Evolutionary conservation across 2,113 vertebrate genomes (phyloP).

Genomic region (Tragelaphus imberbis): DNA sequence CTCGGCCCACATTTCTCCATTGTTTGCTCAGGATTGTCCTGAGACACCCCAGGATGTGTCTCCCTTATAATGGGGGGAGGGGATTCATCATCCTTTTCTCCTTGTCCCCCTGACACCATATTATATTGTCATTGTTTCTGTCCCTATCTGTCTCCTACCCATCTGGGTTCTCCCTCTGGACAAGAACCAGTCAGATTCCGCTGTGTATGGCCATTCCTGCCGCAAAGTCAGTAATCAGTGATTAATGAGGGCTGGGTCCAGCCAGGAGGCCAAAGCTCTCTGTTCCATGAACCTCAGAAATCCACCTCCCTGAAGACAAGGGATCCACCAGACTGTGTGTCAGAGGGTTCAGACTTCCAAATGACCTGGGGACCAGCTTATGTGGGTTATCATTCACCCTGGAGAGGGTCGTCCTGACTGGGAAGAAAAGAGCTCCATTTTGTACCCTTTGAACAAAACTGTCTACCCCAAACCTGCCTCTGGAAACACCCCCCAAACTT

Average conservation of each 20-base stretch:
- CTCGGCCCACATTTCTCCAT: not conserved
- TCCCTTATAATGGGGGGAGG: not conserved
- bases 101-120: not conserved
- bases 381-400: not conserved
- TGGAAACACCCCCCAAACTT: not conserved
- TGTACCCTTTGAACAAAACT: slow-evolving; percentile 7
- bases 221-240: not conserved
- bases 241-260: not conserved
- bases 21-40: not conserved
- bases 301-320: not conserved
- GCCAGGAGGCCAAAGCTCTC: not conserved
- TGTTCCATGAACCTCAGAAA: slow-evolving; percentile 22
- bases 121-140: not conserved
- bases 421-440: not conserved
- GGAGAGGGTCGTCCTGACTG: not conserved
- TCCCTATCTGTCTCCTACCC: not conserved
- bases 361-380: not conserved
- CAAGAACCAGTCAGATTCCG: not conserved
- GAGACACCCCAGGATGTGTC: not conserved
- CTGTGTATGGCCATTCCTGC: not conserved
- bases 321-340: not conserved
- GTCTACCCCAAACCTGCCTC: not conserved
- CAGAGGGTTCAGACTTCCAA: not conserved
- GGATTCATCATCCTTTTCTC: not conserved
- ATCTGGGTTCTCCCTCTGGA: not conserved